Evolutionary conservation across 2,888 invertebrate genomes (phyloP), one percentile per base, ranked within the genome.

Genomic region (Agrypnus murinus): DNA sequence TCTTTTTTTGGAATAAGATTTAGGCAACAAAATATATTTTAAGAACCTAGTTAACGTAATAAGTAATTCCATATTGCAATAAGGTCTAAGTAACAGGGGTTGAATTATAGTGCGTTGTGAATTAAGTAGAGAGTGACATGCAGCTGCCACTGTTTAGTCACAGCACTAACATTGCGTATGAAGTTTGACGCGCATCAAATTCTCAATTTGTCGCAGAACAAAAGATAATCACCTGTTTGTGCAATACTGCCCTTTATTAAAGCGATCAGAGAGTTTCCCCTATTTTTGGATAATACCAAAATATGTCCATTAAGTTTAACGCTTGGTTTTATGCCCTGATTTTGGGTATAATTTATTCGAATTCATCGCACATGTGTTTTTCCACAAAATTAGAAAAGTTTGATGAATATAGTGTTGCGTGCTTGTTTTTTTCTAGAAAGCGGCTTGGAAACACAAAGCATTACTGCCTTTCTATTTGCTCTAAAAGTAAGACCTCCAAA

Each of bases 161-260:
- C 81, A 78, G 81, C 66, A 76, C 76, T 76, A 75, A 77, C 77
- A 78, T 78, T 78, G 77, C 78, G 79, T 80, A 78, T 77, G 77
- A 79, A 81, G 74, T 78, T 75, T 81, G 80, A 81, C 81, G 81
- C 81, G 81, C 80, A 78, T 81, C 82, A 81, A 81, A 83, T 81
- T 80, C 78, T 77, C 81, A 82, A 83, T 83, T 82, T 82, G 82
- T 82, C 81, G 74, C 80, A 80, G 81, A 80, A 82, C 81, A 81
- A 82, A 80, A 75, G 80, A 80, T 81, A 81, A 82, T 83, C 82
- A 83, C 83, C 82, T 83, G 83, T 82, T 82, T 81, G 80, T 81
- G 80, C 79, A 78, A 77, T 69, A 73, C 64, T 67, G 74, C 72
- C 78, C 76, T 77, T 78, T 79, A 77, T 77, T 77, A 74, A 74